Conservation (phyloP, 2,797 vertebrate species). For the Yasuhikotakia modesta region DNA sequence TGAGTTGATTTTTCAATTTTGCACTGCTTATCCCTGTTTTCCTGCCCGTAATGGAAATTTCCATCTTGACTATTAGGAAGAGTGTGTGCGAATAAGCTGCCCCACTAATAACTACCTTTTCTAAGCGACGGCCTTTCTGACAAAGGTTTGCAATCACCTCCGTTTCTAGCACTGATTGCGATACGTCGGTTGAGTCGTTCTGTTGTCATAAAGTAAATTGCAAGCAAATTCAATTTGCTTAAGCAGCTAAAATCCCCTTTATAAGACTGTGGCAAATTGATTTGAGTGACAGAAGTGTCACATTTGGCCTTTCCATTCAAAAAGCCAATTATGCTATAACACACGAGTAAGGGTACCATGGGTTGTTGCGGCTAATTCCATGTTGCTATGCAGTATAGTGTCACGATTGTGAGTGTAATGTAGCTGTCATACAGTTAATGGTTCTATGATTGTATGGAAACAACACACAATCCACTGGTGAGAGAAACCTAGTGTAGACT, state of each 20-base stretch:
- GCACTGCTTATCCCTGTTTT: conserved; percentile 36
- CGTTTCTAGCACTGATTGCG: conserved; percentile 50
- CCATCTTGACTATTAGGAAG: conserved; percentile 23
- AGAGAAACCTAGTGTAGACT: no score
- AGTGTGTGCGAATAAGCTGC: conserved; percentile 9
- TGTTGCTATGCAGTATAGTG: background rate
- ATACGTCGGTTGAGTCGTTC: conserved; percentile 26
- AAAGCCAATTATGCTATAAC: background rate
- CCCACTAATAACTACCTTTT: conserved; percentile 48
- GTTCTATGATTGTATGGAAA: background rate
- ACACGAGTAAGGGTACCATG: background rate
- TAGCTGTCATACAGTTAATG: background rate
- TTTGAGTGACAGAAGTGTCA: conserved; percentile 3
- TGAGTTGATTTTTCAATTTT: conserved; percentile 55
- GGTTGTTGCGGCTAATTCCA: background rate
- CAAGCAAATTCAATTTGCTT: conserved; percentile 28
- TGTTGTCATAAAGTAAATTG: conserved; percentile 37
- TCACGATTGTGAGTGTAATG: background rate
- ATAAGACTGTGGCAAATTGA: background rate
- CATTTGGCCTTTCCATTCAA: background rate
- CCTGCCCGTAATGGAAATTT: conserved; percentile 49
- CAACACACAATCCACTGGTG: background rate
- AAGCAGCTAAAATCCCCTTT: background rate
- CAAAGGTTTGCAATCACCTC: conserved; percentile 45
- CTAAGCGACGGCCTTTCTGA: conserved; percentile 40